These are phyloP conservation scores for Notechis scutatus DNA, from an alignment of 2,113 vertebrate genomes.

Conservation along the genomic window DNA sequence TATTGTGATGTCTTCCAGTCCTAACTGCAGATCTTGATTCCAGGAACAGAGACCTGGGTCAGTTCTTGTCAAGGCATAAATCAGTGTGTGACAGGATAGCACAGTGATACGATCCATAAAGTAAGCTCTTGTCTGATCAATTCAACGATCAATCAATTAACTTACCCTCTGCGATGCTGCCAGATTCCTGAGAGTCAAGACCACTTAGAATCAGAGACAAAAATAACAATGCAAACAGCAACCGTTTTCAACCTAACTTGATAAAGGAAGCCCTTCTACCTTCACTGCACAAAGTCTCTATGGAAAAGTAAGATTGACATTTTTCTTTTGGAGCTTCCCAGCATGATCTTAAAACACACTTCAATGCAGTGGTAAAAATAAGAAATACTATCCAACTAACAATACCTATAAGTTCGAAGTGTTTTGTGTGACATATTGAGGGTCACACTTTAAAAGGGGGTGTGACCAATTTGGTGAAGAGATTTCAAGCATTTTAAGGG, in stretches of 20 bases:
- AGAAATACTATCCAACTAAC: not conserved
- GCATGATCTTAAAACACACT: not conserved
- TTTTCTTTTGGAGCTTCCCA: not conserved
- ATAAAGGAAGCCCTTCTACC: not conserved
- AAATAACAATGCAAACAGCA: not conserved
- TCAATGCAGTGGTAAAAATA: not conserved
- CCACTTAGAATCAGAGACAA: not conserved
- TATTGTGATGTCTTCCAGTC: fast-evolving
- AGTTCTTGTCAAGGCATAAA: not conserved
- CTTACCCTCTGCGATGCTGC: not conserved
- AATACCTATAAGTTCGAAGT: not conserved
- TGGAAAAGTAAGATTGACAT: not conserved
- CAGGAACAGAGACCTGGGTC: not conserved
- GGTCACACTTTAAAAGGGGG: not conserved
- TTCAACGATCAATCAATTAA: not conserved
- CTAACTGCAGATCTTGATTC: not conserved
- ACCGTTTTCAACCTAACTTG: not conserved
- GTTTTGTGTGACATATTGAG: not conserved
- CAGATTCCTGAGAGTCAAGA: not conserved
- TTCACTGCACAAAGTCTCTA: not conserved
- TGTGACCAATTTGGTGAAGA: not conserved
- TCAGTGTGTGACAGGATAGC: not conserved
- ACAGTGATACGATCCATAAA: not conserved
- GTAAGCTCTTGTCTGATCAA: not conserved
- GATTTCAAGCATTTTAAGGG: not conserved